Evolutionary conservation across 2,113 vertebrate genomes (phyloP).

Genomic region (Thalassoma bifasciatum): DNA sequence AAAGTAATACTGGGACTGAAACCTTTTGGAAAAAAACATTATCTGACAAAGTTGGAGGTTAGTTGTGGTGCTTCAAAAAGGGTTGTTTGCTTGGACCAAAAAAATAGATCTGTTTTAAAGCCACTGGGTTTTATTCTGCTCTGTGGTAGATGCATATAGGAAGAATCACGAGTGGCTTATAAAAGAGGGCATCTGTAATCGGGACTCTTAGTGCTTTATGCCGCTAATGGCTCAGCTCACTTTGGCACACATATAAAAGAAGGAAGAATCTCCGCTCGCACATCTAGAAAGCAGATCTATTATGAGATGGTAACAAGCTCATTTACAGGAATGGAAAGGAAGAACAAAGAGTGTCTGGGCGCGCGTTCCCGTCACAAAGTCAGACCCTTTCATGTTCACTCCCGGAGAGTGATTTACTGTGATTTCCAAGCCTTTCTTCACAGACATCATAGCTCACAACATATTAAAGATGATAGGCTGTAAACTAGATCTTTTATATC

Average conservation of each 20-base stretch:
- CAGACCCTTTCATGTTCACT: conserved; percentile 70
- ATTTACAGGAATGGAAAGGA: conserved; percentile 68
- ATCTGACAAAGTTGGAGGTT: conserved; percentile 36
- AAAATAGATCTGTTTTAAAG: conserved; percentile 43
- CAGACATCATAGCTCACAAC: conserved; percentile 65
- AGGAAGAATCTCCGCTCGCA: conserved; percentile 42
- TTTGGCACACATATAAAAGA: conserved; percentile 60
- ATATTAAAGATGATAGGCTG: conserved; percentile 70
- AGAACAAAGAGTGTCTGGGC: conserved; percentile 72
- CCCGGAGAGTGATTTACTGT: conserved; percentile 71
- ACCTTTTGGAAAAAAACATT: conserved; percentile 18
- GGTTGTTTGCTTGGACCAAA: conserved; percentile 29
- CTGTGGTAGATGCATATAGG: conserved; percentile 26
- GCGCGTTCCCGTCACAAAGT: conserved; percentile 53
- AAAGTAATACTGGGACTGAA: conserved; percentile 34
- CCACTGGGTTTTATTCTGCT: conserved; percentile 45
- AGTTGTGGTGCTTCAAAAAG: conserved; percentile 31
- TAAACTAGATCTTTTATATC: conserved; percentile 66
- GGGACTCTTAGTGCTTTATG: conserved; percentile 55
- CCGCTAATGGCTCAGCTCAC: conserved; percentile 60
- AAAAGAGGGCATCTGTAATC: conserved; percentile 64
- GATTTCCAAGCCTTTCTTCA: conserved; percentile 71
- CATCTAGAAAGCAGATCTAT: conserved; percentile 67
- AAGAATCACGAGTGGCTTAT: conserved; percentile 44
- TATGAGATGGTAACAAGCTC: conserved; percentile 77